Evolutionary conservation across 2,888 invertebrate genomes (phyloP), one percentile per base, ranked within the genome.

Genomic region (Ophion ventricosus): DNA sequence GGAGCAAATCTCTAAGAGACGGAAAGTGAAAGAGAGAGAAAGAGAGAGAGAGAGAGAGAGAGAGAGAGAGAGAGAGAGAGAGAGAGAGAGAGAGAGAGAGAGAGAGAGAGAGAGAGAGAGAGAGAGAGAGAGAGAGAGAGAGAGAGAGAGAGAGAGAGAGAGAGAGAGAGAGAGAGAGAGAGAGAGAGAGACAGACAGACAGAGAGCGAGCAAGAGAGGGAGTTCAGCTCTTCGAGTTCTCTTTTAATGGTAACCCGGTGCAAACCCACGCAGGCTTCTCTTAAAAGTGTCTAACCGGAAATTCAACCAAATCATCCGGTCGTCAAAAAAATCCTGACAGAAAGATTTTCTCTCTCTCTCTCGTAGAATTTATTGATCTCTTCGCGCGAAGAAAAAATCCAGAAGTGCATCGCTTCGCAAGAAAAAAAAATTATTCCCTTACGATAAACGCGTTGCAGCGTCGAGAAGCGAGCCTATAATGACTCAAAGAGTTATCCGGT

Each of bases 191-290:
- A 83, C 23, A 49, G 59, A 67, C 14, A 8, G 10, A 8, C 23
- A n/a, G 4, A 8, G 40, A 35, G 40, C 10, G 57, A 63, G 70
- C 40, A 69, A 83, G 82, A 69, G 76, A 84, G 54, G 63, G 25
- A 73, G 81, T 82, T 87, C 73, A 79, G 78, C 78, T 72, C 43
- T 72, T 73, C 54, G 70, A 67, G 66, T 74, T 76, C 66, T 76
- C 64, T 72, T 57, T 69, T 76, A 77, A 79, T 75, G 78, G 79
- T 83, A 83, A 76, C 76, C 63, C 76, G 61, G 61, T 79, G 78
- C 78, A 82, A 86, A 86, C 87, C 87, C 86, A 87, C 87, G 83
- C 87, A 75, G 73, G 82, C 59, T 69, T 61, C 61, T 67, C 56
- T 14, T 10, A 59, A 64, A 54, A 29, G 54, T 54, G 35, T 67